Evolutionary conservation across 2,113 vertebrate species (phyloP).

Genomic region (Sinocyclocheilus rhinocerous): DNA sequence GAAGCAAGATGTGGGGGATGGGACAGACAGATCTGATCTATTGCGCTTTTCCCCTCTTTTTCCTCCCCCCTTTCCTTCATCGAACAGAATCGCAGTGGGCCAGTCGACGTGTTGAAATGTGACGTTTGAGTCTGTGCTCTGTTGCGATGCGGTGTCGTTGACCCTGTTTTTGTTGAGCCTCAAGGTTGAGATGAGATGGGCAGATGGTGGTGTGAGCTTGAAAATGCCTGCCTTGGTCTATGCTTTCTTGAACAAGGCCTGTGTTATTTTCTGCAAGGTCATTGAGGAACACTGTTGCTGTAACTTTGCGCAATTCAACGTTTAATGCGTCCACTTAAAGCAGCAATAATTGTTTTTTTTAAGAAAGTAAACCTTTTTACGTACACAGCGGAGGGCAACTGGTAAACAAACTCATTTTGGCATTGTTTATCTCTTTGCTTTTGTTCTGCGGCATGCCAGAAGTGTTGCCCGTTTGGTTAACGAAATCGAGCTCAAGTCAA

Average conservation of each 20-base stretch:
- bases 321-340: not conserved
- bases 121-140: conserved; percentile 15
- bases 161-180: conserved; percentile 52
- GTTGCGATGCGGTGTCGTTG: conserved; percentile 25
- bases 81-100: conserved; percentile 28
- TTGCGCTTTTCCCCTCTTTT: conserved; percentile 21
- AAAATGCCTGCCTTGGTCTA: conserved; percentile 22
- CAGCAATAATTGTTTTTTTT: not conserved
- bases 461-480: not conserved
- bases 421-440: not conserved
- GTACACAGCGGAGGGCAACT: not conserved
- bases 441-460: not conserved
- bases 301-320: conserved; percentile 3
- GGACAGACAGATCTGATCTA: conserved; percentile 34
- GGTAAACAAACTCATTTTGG: not conserved
- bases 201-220: conserved; percentile 43
- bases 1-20: conserved; percentile 58
- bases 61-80: not conserved
- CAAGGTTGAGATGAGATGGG: conserved; percentile 50
- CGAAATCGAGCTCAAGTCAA: not conserved
- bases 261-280: conserved; percentile 33
- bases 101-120: conserved; percentile 16
- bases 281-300: conserved; percentile 19
- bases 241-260: conserved; percentile 24
- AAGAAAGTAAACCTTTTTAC: too few species aligned